Evolutionary conservation across 2,113 vertebrate genomes (phyloP).

Genomic region (Piaya cayana): DNA sequence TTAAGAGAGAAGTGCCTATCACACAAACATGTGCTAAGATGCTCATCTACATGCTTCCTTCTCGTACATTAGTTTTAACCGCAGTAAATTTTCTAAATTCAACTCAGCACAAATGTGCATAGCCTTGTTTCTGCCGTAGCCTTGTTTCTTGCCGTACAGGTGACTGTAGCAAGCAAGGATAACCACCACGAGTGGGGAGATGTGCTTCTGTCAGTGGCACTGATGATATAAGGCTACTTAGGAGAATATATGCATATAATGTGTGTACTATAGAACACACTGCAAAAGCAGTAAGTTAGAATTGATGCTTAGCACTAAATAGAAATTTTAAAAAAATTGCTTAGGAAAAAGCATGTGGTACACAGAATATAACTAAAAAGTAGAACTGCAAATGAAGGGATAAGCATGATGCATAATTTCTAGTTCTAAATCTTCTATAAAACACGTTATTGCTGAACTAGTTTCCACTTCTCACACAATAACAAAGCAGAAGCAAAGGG

Average conservation of each 20-base stretch:
- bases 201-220: neutral
- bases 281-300: neutral
- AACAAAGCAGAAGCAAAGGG: conserved; percentile 2
- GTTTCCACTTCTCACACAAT: neutral
- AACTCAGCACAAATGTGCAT: neutral
- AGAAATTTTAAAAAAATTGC: neutral
- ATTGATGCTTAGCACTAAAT: neutral
- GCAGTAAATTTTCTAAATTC: neutral
- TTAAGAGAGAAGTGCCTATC: neutral
- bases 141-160: too few species aligned
- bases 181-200: neutral
- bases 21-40: accelerated
- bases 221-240: neutral
- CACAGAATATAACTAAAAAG: neutral
- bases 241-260: neutral
- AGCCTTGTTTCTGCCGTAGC: neutral
- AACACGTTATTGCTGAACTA: neutral
- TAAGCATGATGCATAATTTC: neutral
- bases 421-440: neutral
- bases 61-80: neutral
- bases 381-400: neutral
- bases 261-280: neutral
- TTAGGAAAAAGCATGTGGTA: neutral
- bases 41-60: neutral
- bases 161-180: neutral